Evolutionary conservation across 2,888 invertebrate species (phyloP).

Genomic region (Ecliptopera silaceata): DNA sequence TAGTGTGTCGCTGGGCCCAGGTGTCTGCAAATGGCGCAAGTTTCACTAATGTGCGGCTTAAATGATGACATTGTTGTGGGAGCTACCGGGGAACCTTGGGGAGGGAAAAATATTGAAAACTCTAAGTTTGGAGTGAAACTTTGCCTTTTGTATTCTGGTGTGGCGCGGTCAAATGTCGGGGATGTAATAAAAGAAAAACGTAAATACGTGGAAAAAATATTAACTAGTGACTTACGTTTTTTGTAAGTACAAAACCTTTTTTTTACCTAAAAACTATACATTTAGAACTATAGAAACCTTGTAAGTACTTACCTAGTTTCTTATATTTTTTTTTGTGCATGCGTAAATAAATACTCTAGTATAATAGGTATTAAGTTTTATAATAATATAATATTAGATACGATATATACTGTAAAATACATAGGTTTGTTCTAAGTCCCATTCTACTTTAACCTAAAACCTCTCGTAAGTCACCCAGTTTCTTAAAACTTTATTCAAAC

Average conservation of each 20-base stretch:
- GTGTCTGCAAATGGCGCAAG: constrained; percentile 76
- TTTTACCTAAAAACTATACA: background rate
- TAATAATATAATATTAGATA: too few species aligned
- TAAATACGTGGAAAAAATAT: constrained; percentile 11
- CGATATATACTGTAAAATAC: background rate
- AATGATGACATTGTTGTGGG: constrained; percentile 75
- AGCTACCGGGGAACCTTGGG: constrained; percentile 40
- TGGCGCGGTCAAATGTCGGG: constrained; percentile 9
- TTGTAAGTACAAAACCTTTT: background rate
- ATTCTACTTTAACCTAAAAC: constrained; percentile 10
- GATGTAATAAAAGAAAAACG: constrained; percentile 11
- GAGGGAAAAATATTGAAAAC: constrained; percentile 29
- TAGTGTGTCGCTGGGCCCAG: constrained; percentile 67
- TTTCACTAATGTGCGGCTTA: constrained; percentile 80
- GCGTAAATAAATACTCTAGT: too few species aligned
- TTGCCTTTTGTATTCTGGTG: constrained; percentile 13
- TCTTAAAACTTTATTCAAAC: constrained; percentile 31
- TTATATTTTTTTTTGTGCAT: too few species aligned
- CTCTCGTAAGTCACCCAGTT: constrained; percentile 16
- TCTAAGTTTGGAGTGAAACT: constrained; percentile 13
- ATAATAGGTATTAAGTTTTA: too few species aligned
- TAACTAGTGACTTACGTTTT: too few species aligned
- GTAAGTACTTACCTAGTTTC: background rate
- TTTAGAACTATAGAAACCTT: too few species aligned
- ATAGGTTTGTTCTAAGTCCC: background rate